Evolutionary conservation across 2,113 vertebrate species (phyloP).

Genomic region (Sus scrofa): T2T-Sscrofa CM000819.6:114993001-114993500

Average conservation of each 20-base stretch:
- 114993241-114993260: not conserved
- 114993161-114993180: not conserved
- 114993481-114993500: not conserved
- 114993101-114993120: not conserved
- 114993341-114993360: not conserved
- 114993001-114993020: not conserved
- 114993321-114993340: not conserved
- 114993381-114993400: not conserved
- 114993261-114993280: not conserved
- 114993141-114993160: not conserved
- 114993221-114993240: not conserved
- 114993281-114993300: not conserved
- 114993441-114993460: not conserved
- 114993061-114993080: not conserved
- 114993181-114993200: not conserved
- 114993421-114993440: not conserved
- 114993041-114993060: not conserved
- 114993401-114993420: not conserved
- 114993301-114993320: not conserved
- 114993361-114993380: not conserved
- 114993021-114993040: not conserved
- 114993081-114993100: not conserved
- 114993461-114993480: not conserved
- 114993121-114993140: not conserved
- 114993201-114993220: not conserved